Evolutionary conservation across 2,888 invertebrate species (phyloP).

Genomic region (Endomychus coccineus): DNA sequence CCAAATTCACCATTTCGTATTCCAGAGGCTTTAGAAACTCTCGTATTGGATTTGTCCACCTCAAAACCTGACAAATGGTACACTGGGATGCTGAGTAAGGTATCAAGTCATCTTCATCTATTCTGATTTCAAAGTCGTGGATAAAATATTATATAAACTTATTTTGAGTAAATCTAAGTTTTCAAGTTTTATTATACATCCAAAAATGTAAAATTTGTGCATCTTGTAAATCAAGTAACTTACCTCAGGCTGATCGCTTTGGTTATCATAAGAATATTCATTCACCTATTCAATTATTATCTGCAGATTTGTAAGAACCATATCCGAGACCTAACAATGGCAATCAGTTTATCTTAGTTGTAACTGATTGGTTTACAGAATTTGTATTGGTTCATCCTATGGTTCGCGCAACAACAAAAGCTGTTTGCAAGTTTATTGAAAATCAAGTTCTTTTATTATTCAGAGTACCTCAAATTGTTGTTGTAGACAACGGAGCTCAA

Average conservation of each 20-base stretch:
- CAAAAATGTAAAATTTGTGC: constrained; percentile 9
- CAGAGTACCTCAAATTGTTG: neutral
- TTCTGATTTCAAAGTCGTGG: constrained; percentile 1
- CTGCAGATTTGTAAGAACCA: constrained; percentile 10
- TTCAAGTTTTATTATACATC: neutral
- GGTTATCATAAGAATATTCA: constrained; percentile 3
- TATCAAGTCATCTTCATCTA: neutral
- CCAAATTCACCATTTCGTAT: constrained; percentile 8
- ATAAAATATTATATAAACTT: neutral
- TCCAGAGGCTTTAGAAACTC: too few relatives aligned
- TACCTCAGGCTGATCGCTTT: constrained; percentile 7
- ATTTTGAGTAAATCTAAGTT: too few relatives aligned
- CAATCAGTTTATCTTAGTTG: constrained; percentile 7
- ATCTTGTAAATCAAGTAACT: constrained; percentile 1
- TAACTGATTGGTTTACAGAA: constrained; percentile 12
- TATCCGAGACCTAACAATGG: constrained; percentile 7
- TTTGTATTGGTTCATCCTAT: constrained; percentile 11
- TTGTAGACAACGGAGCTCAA: constrained; percentile 2
- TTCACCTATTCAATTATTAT: constrained; percentile 7
- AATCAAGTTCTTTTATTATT: constrained; percentile 15
- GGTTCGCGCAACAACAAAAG: constrained; percentile 2
- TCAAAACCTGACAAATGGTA: constrained; percentile 4
- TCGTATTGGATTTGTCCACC: neutral
- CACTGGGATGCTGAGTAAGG: constrained; percentile 1
- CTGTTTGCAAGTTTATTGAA: constrained; percentile 11